Percentiles rank a stretch among this genome's conserved stretches.
Evolutionary conservation across 2,797 vertebrate genomes (phyloP).

Genomic region (Heterohyrax brucei): DNA sequence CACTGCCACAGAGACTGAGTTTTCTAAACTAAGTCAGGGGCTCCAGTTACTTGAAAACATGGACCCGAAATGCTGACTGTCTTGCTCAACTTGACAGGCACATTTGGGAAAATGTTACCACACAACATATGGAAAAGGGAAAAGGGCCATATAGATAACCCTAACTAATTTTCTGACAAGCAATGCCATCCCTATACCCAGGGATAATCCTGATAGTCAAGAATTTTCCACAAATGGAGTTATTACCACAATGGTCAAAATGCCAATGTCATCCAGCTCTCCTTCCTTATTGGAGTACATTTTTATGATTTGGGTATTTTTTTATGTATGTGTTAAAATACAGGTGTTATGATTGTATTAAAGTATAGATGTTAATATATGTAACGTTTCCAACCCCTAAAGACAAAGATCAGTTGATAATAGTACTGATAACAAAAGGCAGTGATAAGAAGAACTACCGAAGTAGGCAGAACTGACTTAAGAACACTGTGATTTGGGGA

Average conservation of each 20-base stretch:
- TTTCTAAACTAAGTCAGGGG: not conserved
- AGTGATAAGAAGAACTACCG: too few relatives aligned
- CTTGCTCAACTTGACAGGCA: not conserved
- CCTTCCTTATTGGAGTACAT: not conserved
- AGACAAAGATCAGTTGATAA: not conserved
- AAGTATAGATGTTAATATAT: not conserved
- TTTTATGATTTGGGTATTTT: not conserved
- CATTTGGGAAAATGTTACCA: not conserved
- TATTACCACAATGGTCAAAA: not conserved
- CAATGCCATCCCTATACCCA: not conserved
- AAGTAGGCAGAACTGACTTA: not conserved
- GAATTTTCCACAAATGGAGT: not conserved
- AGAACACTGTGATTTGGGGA: not conserved
- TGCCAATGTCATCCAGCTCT: not conserved
- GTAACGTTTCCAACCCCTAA: not conserved
- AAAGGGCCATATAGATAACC: not conserved
- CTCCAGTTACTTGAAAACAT: not conserved
- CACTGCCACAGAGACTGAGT: not conserved
- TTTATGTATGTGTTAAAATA: not conserved
- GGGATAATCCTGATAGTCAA: not conserved
- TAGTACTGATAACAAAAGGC: not conserved
- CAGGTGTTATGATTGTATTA: not conserved
- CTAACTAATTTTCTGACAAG: not conserved
- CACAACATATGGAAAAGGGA: not conserved
- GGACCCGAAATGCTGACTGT: not conserved